These are phyloP conservation scores for Tanytarsus gracilentus DNA, from an alignment of 2,888 invertebrate genomes.

Conservation along the genomic window DNA sequence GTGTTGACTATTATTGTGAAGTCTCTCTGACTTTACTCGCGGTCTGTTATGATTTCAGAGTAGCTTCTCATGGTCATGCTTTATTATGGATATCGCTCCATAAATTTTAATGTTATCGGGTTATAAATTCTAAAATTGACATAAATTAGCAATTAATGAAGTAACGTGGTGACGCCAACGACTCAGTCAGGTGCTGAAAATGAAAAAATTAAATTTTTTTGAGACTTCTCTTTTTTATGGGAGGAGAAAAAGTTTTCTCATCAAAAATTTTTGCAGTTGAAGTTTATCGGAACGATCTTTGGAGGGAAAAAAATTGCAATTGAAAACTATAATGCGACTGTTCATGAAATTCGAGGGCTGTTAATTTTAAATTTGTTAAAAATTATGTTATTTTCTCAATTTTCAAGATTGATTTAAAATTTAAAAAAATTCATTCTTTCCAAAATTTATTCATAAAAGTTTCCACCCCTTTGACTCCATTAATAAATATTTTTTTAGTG, in stretches of 20 bases:
- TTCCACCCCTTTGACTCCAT: too few species aligned
- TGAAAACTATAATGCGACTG: too few species aligned
- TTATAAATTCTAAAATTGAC: slow-evolving; percentile 22
- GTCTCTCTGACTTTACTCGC: not conserved
- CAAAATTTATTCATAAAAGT: too few species aligned
- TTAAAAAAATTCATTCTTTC: too few species aligned
- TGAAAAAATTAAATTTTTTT: not conserved
- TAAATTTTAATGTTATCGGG: slow-evolving; percentile 21
- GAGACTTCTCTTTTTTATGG: not conserved
- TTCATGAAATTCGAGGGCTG: too few species aligned
- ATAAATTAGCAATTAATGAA: slow-evolving; percentile 15
- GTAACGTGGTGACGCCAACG: not conserved
- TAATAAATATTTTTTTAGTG: not conserved
- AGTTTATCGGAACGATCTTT: too few species aligned
- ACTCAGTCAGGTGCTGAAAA: not conserved
- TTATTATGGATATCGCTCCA: not conserved
- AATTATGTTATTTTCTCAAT: too few species aligned
- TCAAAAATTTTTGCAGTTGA: not conserved
- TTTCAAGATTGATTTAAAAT: too few species aligned
- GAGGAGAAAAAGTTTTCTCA: not conserved
- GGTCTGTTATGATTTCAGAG: slow-evolving; percentile 8
- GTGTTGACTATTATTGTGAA: not conserved
- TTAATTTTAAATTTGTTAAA: too few species aligned
- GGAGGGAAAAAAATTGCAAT: too few species aligned
- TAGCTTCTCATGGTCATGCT: not conserved